Base-by-base conservation (phyloP, 2,113 vertebrate species). In the Dunckerocampus dactyliophorus region DNA sequence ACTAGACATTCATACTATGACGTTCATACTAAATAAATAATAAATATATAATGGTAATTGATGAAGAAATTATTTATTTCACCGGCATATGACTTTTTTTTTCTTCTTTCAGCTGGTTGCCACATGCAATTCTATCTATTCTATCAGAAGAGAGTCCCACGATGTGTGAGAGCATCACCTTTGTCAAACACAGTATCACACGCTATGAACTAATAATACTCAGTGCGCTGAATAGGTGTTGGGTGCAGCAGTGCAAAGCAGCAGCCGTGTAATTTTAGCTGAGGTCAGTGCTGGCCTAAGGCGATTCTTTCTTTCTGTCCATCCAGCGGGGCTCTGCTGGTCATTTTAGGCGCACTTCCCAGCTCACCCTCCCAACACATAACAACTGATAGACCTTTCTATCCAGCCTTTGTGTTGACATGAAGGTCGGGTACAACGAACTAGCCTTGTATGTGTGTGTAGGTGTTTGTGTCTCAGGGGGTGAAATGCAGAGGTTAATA, bases 221-320 rank as follows among this genome's bases (percentile, higher is more conserved):
- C 50, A 42, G 37, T 65, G 65, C 60, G 67, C 68, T 77, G 74
- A 64, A 70, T 67, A 76, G 66, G 72, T 88, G 81, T 75, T 64
- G 73, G 75, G 74, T 59, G 72, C 75, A 82, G 62, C 4, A 50
- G 69, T 71, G 79, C 77, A 81, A 79, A 82, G 72, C 80, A 77
- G 69, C 80, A 70, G 68, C 49, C 21, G 31, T 63, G 80, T 83
- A 68, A 83, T 82, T 85, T 84, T 69, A 83, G 82, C 80, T 72
- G 78, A 81, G 83, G 84, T 87, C 84, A 79, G 67, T 72, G 61
- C 70, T 76, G 64, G 63, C 87, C 75, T 59, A 34, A 72, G 75
- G 85, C 67, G 0, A 66, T 22, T 56, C 34, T 52, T 8, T 63
- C 56, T 21, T 31, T 19, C 17, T 52, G 56, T 47, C 56, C 55